Conservation (phyloP, 2,888 invertebrate genomes). For the Cerceris ruficornis region DNA sequence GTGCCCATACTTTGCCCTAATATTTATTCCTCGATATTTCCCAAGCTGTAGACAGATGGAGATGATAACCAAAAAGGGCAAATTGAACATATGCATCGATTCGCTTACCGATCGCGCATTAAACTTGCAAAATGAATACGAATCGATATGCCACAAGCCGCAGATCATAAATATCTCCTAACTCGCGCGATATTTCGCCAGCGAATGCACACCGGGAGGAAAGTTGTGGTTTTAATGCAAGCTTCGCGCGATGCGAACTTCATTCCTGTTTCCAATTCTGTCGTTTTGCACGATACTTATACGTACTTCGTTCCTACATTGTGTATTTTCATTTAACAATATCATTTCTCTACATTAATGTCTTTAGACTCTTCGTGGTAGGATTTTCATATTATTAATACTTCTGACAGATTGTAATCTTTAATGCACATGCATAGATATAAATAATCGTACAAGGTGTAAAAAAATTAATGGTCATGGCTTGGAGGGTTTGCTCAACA, state of each 20-base stretch:
- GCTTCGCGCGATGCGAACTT: constrained; percentile 8
- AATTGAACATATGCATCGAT: constrained; percentile 37
- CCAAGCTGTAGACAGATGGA: constrained; percentile 32
- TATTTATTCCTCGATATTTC: not conserved
- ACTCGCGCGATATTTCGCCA: constrained; percentile 32
- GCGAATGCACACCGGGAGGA: constrained; percentile 42
- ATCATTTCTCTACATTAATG: too few species aligned
- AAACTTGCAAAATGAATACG: constrained; percentile 40
- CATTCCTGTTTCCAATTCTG: not conserved
- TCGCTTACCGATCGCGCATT: constrained; percentile 50
- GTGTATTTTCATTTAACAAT: too few species aligned
- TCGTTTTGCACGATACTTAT: too few species aligned
- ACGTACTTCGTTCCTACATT: too few species aligned
- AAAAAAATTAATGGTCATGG: too few species aligned
- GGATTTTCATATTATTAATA: too few species aligned
- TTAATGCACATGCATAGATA: too few species aligned
- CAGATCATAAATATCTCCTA: constrained; percentile 63
- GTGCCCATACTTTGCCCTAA: too few species aligned
- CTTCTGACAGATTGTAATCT: too few species aligned
- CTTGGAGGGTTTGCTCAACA: too few species aligned
- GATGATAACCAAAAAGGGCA: constrained; percentile 27
- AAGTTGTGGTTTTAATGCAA: constrained; percentile 57
- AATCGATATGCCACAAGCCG: constrained; percentile 62
- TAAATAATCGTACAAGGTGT: too few species aligned
- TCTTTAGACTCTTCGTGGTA: too few species aligned